Percentiles rank a stretch among this genome's conserved stretches.
These are phyloP conservation scores for Ursus arctos DNA, from an alignment of 2,113 vertebrate genomes.

Conservation along the genomic window DNA sequence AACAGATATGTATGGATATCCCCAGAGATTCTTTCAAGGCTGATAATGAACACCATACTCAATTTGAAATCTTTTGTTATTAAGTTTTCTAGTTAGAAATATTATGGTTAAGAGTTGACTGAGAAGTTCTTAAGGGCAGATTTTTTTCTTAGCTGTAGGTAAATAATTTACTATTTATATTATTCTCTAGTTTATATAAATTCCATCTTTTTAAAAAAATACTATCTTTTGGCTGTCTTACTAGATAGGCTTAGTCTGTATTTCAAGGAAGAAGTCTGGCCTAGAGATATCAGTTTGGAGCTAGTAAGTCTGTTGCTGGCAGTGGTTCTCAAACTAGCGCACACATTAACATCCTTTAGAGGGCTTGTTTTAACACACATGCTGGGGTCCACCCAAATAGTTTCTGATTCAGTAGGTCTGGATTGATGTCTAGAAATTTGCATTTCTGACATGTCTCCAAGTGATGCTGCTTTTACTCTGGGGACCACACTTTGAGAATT, in stretches of 20 bases:
- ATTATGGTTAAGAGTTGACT: neutral
- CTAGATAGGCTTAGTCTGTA: neutral
- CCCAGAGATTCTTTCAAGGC: neutral
- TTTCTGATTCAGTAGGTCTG: neutral
- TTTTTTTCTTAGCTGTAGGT: neutral
- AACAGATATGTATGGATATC: neutral
- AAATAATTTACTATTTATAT: neutral
- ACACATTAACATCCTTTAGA: neutral
- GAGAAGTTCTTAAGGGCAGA: neutral
- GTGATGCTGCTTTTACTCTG: neutral
- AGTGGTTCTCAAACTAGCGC: neutral
- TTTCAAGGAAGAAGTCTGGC: neutral
- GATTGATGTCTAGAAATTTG: neutral
- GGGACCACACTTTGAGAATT: neutral
- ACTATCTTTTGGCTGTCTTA: neutral
- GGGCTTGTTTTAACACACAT: neutral
- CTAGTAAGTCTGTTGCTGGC: neutral
- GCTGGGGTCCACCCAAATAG: neutral
- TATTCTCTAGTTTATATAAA: neutral
- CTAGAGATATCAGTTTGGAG: neutral
- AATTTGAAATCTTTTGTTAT: constrained; percentile 43
- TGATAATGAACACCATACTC: neutral
- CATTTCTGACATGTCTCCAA: neutral
- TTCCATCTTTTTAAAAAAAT: neutral
- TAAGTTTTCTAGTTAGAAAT: constrained; percentile 22